Percentiles rank a stretch among this genome's conserved stretches.
phyloP scores from a whole-genome alignment of 2,888 invertebrate genomes.

The Cyclophora punctaria region DNA sequence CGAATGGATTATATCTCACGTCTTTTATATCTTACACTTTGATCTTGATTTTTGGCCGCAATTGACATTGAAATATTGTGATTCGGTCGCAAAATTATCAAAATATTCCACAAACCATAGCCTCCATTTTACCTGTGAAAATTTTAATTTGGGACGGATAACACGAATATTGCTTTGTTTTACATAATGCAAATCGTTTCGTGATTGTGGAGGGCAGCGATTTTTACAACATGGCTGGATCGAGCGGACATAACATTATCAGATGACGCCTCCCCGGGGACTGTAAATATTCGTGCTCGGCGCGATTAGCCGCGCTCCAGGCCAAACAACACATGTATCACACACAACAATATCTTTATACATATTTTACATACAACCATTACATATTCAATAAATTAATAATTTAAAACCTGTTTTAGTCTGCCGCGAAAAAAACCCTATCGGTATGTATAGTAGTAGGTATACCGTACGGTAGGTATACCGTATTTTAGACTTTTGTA shows the following conservation, averaged over 20 bases:
- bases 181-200: neutral
- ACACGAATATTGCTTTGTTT: constrained; percentile 18
- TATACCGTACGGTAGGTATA: too few species aligned
- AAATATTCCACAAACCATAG: neutral
- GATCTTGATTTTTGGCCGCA: too few species aligned
- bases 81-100: too few species aligned
- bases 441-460: too few species aligned
- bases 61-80: too few species aligned
- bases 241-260: constrained; percentile 42
- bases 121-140: constrained; percentile 15
- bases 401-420: too few species aligned
- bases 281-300: constrained; percentile 51
- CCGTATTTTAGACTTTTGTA: too few species aligned
- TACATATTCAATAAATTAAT: too few species aligned
- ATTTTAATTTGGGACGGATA: constrained; percentile 12
- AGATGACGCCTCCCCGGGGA: constrained; percentile 49
- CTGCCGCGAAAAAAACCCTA: too few species aligned
- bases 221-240: constrained; percentile 32
- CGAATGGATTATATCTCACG: too few species aligned
- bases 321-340: constrained; percentile 26
- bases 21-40: too few species aligned
- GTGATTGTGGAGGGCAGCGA: constrained; percentile 17
- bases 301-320: constrained; percentile 49
- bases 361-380: neutral
- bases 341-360: constrained; percentile 14